phyloP scores from a whole-genome alignment of 2,888 invertebrate species.

The Laothoe populi region DNA sequence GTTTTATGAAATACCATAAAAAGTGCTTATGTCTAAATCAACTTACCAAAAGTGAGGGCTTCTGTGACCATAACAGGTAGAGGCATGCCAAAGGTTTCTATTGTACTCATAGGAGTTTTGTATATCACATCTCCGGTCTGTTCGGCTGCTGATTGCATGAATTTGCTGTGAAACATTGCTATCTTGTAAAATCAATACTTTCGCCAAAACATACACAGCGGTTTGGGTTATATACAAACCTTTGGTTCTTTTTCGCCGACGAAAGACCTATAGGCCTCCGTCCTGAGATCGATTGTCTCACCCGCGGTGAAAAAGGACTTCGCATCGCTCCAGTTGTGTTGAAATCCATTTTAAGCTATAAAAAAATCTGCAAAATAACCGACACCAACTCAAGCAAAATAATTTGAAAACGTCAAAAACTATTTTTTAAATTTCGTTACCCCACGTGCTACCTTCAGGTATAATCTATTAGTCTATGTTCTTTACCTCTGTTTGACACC shows the following conservation, averaged over 20 bases:
- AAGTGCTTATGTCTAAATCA: background rate
- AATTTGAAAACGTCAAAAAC: constrained; percentile 40
- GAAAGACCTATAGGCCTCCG: constrained; percentile 63
- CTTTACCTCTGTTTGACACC: background rate
- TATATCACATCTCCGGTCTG: constrained; percentile 89
- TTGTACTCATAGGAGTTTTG: constrained; percentile 89
- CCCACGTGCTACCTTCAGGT: background rate
- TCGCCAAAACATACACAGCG: constrained; percentile 27
- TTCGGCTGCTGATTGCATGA: constrained; percentile 55
- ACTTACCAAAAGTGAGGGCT: constrained; percentile 91
- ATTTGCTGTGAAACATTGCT: constrained; percentile 55
- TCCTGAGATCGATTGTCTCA: constrained; percentile 69
- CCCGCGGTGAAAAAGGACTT: constrained; percentile 77
- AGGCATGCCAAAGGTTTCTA: constrained; percentile 92
- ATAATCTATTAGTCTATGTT: background rate
- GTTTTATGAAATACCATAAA: background rate
- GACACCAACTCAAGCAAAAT: constrained; percentile 35
- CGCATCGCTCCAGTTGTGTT: constrained; percentile 69
- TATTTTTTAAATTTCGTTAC: constrained; percentile 32
- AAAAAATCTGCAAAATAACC: constrained; percentile 38
- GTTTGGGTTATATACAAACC: constrained; percentile 54
- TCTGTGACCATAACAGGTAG: constrained; percentile 95
- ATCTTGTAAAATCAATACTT: background rate
- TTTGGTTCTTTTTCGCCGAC: constrained; percentile 68
- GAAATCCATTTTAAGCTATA: constrained; percentile 62